Evolutionary conservation across 2,888 invertebrate genomes (phyloP), one percentile per base, ranked within the genome.

Genomic region (Ophion ventricosus): DNA sequence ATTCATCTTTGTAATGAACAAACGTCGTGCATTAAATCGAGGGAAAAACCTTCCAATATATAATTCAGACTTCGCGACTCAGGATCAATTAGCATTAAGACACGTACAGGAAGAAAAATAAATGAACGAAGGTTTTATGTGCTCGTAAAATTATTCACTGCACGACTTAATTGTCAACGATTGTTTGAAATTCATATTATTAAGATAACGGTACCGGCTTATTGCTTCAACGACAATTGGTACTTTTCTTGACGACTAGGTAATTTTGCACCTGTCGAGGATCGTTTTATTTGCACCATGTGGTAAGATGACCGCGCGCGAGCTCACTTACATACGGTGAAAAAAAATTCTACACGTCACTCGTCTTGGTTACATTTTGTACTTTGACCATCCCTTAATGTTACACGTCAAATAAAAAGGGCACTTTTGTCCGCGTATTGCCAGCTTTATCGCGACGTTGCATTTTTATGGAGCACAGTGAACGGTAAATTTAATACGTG

Each of bases 361-460:
- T 25, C 7, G 59, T 25, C 4, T 59, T 59, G 2, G 23, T 59
- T 2, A n/a, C 20, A 10, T 17, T 25, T 26, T 10, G 17, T 29
- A 5, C 17, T 57, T 57, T 10, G 57, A 23, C 11, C 4, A 11
- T 11, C 2, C 23, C 57, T 7, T 20, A 57, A 8, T 5, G n/a
- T 35, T 61, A 14, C 17, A 14, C 17, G 10, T 61, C 1, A 14
- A 61, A 61, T 35, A 35, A n/a, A 3, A n/a, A 63, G n/a, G 63
- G 1, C 63, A 35, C 35, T 64, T 49, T 73, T 56, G 72, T 56
- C 56, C 57, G 70, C 64, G 64, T n/a, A 17, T 56, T n/a, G 40
- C 35, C 40, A 26, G 25, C 69, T 75, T 75, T 69, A 75, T 70
- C 29, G 14, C 70, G 63, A 76, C 63, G 64, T 64, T 70, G 25